Evolutionary conservation across 2,113 vertebrate genomes (phyloP).

Genomic region (Felis chaus): DNA sequence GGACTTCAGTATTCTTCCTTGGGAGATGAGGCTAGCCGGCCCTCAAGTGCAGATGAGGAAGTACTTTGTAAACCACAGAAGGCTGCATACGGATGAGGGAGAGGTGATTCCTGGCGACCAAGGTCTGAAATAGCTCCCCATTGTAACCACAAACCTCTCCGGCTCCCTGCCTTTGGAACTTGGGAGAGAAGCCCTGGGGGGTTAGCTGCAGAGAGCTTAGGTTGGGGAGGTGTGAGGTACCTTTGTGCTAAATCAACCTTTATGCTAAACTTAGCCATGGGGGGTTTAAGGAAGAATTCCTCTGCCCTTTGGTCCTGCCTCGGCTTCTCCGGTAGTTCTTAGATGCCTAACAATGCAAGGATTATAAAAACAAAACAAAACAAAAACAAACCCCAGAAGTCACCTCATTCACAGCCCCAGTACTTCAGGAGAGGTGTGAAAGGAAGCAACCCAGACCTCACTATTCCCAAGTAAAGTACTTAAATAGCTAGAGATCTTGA

Average conservation of each 20-base stretch:
- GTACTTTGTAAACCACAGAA: not conserved
- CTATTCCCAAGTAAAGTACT: not conserved
- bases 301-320: not conserved
- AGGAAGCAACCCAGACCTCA: not conserved
- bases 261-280: not conserved
- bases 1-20: not conserved
- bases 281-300: not conserved
- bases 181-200: not conserved
- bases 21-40: not conserved
- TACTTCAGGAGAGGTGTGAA: not conserved
- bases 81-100: not conserved
- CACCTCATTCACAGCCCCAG: not conserved
- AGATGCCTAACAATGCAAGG: not conserved
- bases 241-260: not conserved
- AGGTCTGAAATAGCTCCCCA: not conserved
- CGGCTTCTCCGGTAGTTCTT: not conserved
- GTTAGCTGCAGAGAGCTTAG: not conserved
- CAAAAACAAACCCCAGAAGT: not conserved
- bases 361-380: conserved; percentile 37
- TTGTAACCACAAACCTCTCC: rapidly evolving
- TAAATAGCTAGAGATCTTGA: not conserved
- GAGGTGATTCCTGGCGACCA: not conserved
- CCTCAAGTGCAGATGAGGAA: not conserved
- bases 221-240: not conserved
- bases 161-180: not conserved